Conservation (phyloP, 2,113 vertebrate species). For the Edolisoma coerulescens region DNA sequence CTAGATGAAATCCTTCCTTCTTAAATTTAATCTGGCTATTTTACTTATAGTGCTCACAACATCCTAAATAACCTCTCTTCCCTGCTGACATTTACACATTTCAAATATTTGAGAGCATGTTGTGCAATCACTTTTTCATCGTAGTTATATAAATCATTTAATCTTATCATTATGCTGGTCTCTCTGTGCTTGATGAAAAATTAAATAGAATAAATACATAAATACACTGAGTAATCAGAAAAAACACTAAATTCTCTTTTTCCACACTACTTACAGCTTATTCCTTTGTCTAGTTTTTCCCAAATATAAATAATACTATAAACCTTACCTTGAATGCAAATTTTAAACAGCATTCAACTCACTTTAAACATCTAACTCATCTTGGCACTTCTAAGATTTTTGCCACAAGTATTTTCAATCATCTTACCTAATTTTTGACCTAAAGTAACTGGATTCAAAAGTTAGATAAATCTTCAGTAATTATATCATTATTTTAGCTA, state of each 20-base stretch:
- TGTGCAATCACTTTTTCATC: not conserved
- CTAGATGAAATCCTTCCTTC: not conserved
- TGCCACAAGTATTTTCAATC: not conserved
- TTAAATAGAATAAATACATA: not conserved
- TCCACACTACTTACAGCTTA: not conserved
- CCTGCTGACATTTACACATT: not conserved
- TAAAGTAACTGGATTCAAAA: not conserved
- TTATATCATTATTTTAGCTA: not conserved
- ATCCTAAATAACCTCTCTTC: not conserved
- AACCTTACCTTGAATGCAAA: not conserved
- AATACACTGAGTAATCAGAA: not conserved
- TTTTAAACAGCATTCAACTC: not conserved
- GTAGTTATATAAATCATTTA: not conserved
- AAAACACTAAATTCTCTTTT: not conserved
- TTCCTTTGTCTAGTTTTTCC: not conserved
- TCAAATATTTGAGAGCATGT: not conserved
- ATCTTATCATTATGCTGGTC: not conserved
- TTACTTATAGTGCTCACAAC: not conserved
- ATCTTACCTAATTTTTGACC: not conserved
- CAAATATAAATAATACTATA: not conserved
- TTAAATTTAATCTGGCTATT: not conserved
- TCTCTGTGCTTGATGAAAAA: not conserved
- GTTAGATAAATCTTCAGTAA: not conserved
- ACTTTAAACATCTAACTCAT: not conserved
- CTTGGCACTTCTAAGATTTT: not conserved